Evolutionary conservation across 2,888 invertebrate genomes (phyloP), one percentile per base, ranked within the genome.

Genomic region (Hartigia nigra): DNA sequence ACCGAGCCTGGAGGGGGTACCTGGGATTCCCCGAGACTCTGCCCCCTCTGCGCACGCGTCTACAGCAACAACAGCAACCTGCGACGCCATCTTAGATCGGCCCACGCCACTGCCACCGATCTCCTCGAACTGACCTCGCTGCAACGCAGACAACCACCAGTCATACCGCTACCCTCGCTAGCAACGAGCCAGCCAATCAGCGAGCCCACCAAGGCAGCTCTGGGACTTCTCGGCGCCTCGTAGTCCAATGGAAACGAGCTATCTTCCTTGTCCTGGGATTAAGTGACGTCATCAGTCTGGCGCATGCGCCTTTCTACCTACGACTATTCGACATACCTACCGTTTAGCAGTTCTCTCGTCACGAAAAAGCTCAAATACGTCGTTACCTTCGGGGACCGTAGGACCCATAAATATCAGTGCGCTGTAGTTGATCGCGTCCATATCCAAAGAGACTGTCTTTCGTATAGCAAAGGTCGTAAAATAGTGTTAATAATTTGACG

Each of bases 61-160:
- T 90, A 89, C 88, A 89, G 89, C 87, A 90, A 89, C 88, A 89
- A 89, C 85, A 89, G 89, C 84, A 90, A 89, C 82, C 86, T 90
- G 31, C 87, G 89, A 23, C 87, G 89, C 74, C 88, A 88, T 76
- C 85, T 88, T 23, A 82, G 88, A 81, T 83, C 88, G 69, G 87
- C 88, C 32, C 84, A 88, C 79, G 84, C 86, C 77, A 86, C 87
- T 72, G 86, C 85, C 75, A 84, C 86, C 76, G 84, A 88, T 77
- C 86, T 88, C 35, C 87, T 88, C 78, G 84, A 86, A 80, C 81
- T 88, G 74, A 88, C 88, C 31, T 88, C 88, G 5, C 82, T 88
- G 3, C 88, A 88, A 78, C 86, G 88, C 35, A 82, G 69, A 31
- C 76, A 37, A 32, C 75, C 75, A 39, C 78, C 39, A 3, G 36